A percentile compares a stretch with the other conserved stretches of the same genome.
phyloP scores from a whole-genome alignment of 2,113 vertebrate genomes.

The Charina bottae region DNA sequence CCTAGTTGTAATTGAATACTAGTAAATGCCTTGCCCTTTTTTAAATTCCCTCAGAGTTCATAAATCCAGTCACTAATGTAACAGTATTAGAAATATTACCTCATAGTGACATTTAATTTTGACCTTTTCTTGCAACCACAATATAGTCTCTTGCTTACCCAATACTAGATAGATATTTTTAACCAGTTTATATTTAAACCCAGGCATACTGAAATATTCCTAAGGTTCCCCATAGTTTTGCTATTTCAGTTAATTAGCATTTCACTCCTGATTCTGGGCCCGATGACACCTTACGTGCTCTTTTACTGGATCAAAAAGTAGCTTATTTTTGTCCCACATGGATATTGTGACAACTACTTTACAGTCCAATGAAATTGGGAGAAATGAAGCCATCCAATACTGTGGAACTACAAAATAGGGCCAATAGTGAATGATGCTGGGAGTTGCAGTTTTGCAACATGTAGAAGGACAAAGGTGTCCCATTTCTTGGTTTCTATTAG shows the following conservation, averaged over 20 bases:
- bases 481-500: no score
- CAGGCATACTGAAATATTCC: neutral
- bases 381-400: neutral
- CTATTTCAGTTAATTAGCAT: neutral
- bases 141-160: slow-evolving; percentile 9
- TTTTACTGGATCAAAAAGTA: neutral
- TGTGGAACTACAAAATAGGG: neutral
- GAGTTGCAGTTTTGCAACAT: neutral
- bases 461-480: neutral
- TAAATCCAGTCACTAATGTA: slow-evolving; percentile 11
- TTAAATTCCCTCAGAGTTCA: slow-evolving; percentile 25
- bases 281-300: neutral
- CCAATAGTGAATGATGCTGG: neutral
- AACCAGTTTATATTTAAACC: slow-evolving; percentile 13
- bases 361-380: neutral
- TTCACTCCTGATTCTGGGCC: neutral
- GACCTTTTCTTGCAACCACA: slow-evolving; percentile 41
- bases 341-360: neutral
- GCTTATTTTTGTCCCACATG: neutral
- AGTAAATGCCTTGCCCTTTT: neutral
- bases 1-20: neutral
- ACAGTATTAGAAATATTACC: neutral
- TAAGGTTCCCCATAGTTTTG: neutral
- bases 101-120: slow-evolving; percentile 55
- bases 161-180: slow-evolving; percentile 26